A percentile compares a stretch with the other conserved stretches of the same genome.
Conservation (phyloP, 2,888 invertebrate species). For the Nasonia oneida region DNA sequence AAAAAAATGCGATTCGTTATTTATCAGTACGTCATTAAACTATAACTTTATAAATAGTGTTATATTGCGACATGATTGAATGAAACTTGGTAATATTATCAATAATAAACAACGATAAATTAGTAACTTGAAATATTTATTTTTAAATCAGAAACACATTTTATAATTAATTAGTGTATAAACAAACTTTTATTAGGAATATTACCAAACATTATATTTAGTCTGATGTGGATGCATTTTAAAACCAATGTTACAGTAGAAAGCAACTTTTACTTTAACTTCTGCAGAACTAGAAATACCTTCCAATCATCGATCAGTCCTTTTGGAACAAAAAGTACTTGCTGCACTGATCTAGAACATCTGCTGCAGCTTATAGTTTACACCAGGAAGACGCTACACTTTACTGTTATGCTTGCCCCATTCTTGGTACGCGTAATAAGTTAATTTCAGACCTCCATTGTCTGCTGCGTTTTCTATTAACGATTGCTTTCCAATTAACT, state of each 20-base stretch:
- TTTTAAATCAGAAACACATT: background rate
- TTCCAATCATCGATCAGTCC: background rate
- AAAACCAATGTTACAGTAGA: slow-evolving; percentile 74
- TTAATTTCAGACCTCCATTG: slow-evolving; percentile 78
- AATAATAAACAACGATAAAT: background rate
- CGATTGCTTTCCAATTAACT: background rate
- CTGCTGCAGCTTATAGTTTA: slow-evolving; percentile 73
- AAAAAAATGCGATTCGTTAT: too few species aligned
- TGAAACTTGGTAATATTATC: background rate
- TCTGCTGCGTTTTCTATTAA: slow-evolving; percentile 53
- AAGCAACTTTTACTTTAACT: slow-evolving; percentile 68
- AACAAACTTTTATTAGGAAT: background rate
- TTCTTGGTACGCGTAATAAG: slow-evolving; percentile 77
- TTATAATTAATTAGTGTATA: background rate
- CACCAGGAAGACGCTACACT: slow-evolving; percentile 69
- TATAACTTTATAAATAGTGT: too few species aligned
- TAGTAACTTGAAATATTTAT: too few species aligned
- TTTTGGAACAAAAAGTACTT: slow-evolving; percentile 62
- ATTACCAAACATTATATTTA: slow-evolving; percentile 84
- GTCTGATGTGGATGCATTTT: slow-evolving; percentile 82
- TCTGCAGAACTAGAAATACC: background rate
- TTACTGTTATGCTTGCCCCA: slow-evolving; percentile 66
- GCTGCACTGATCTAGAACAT: slow-evolving; percentile 77
- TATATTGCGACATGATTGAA: background rate
- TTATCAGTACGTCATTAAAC: too few species aligned